Base-by-base conservation (phyloP, 1,140 invertebrate genomes). In the Nasonia longicornis region DNA sequence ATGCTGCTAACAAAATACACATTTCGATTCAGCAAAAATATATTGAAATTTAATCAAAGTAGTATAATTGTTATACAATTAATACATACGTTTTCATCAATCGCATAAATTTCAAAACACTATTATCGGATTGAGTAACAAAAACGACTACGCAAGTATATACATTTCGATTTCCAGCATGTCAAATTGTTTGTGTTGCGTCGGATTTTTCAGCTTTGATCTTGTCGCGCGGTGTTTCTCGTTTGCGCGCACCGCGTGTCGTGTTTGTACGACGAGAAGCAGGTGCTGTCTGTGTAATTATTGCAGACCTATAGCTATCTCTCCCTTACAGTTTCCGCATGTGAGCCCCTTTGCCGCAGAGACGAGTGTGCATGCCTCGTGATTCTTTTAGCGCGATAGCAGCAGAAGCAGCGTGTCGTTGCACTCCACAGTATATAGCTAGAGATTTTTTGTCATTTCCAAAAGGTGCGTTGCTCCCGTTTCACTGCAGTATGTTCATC, bases 161-260 rank as follows among this genome's bases (percentile, higher is more conserved):
- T 7, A n/a, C 16, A 58, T 58, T n/a, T 58, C 20, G 0, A n/a
- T n/a, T 58, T 16, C 7, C 66, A 1, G 0, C 22, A 20, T 70
- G 69, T 20, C 26, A 7, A 38, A 70, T 70, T 70, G 69, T 70
- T 70, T 70, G 69, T 26, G 22, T n/a, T 70, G 2, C 35, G 69
- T 38, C 31, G 69, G 16, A 70, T 70, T 70, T 70, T 70, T 70
- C 66, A 4, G 16, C 69, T 70, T 70, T 70, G 69, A 70, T 70
- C 69, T 38, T 70, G 69, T 20, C 35, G 69, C 16, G 14, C 1
- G 1, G 26, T 38, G 35, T 7, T 35, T 20, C 6, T 35, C 35
- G 31, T 35, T 35, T 35, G 69, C 14, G 69, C 31, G 69, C 31
- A 70, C 16, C 31, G 66, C 31, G 69, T 70, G 11, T 70, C 69